Base-by-base conservation (phyloP, 2,797 vertebrate species). In the Rousettus madagascariensis region DNA sequence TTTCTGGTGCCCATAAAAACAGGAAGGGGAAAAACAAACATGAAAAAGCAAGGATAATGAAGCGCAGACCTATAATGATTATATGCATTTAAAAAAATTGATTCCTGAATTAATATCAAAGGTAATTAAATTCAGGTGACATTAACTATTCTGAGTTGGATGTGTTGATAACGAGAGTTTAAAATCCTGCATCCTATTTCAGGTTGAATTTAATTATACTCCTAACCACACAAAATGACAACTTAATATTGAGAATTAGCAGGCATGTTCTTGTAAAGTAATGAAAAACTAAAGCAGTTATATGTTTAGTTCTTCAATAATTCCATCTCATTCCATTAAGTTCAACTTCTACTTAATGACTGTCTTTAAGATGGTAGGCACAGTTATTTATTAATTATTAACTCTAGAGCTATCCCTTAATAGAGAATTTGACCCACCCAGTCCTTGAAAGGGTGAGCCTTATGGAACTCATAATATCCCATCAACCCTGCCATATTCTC, bases 111-210 rank as follows among this genome's bases (percentile, higher is more conserved):
- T 77, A 90, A 88, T 88, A 75, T 93, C 19, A 19, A 94, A 96
- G 28, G 53, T 74, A 91, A 96, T 75, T 84, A 89, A 96, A 90
- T 93, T 78, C 63, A 96, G 59, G 11, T 72, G 11, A 92, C 19
- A 82, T 61, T 72, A 72, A 66, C 53, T 90, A 61, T 53, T 74
- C 66, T 92, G 61, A 57, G 43, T 41, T 85, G 28, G 4, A 43
- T 79, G 46, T 82, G 24, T 41, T 91, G 51, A 69, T n/a, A 84
- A 68, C 6, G 59, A 36, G 26, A 92, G 24, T 65, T 87, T 51
- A 88, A 74, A 87, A 91, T 74, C 38, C 26, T 57, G 15, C 6
- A 87, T 16, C 19, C 59, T 51, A 59, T 13, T 26, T 91, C 46
- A 94, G 79, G 61, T 11, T 68, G 33, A 95, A 96, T 84, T 91